Base-by-base conservation (phyloP, 2,797 vertebrate genomes). In the Fratercula arctica region DNA sequence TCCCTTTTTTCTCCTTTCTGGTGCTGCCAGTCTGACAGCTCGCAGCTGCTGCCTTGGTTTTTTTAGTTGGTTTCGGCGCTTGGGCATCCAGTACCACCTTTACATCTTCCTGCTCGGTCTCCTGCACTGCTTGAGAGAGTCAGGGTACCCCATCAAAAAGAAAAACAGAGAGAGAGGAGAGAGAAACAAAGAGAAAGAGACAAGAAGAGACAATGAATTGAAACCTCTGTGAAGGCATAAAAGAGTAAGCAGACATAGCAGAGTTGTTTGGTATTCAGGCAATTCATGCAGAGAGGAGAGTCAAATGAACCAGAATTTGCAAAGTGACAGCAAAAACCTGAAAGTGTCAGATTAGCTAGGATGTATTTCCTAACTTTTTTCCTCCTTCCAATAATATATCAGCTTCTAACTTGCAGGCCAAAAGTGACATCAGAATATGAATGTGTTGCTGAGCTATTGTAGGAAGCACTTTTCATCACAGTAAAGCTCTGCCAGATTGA, bases 1-100 rank as follows among this genome's bases (percentile, higher is more conserved):
- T 99, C 76, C 98, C 99, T 97, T 98, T 99, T 98, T 99, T 99
- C 98, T 99, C 99, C 98, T 99, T 99, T 98, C 98, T 99, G 93
- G 98, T 96, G 95, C 98, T 99, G 98, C 98, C 98, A 20, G 98
- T 98, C 97, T 99, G 99, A 79, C 98, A 99, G 85, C 99, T 99
- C 3, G 98, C 98, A 68, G 98, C 97, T 6, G 98, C 98, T 96
- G 98, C 98, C 98, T 98, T 99, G 97, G 98, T 87, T 98, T 99
- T 99, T 98, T 99, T 99, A 98, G 98, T 97, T 60, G 99, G 98
- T 98, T 99, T 99, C 89, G 98, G 98, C 89, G 98, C 98, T 97
- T 99, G 99, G 70, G 97, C 66, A 68, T 99, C 98, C 45, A 97
- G 97, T 95, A 97, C 96, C 96, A 98, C 98, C 97, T 99, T 99